These are phyloP conservation scores for Gambelia wislizenii DNA, from an alignment of 2,797 vertebrate genomes.

Conservation along the genomic window DNA sequence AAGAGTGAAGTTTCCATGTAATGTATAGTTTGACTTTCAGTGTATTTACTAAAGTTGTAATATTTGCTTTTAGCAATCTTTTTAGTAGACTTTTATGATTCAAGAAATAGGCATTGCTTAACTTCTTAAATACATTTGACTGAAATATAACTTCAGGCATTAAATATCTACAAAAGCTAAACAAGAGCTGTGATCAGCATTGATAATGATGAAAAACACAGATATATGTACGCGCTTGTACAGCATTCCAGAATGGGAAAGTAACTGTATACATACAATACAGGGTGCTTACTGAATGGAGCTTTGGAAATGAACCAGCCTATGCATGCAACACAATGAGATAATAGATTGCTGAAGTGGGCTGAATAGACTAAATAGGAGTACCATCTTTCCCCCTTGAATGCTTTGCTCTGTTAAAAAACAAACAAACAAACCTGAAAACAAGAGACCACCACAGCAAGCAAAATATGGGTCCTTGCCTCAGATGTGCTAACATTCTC, in stretches of 20 bases:
- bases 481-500: neutral
- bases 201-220: neutral
- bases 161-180: slow-evolving; percentile 38
- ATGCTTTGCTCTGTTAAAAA: neutral
- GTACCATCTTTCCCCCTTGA: neutral
- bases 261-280: neutral
- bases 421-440: neutral
- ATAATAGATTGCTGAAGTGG: neutral
- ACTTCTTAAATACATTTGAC: slow-evolving; percentile 27
- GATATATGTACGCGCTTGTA: too few relatives aligned
- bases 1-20: neutral
- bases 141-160: slow-evolving; percentile 23
- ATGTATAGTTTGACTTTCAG: neutral
- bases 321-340: neutral
- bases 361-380: neutral
- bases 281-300: too few relatives aligned
- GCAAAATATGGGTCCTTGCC: neutral
- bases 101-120: slow-evolving; percentile 11
- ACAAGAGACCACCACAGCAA: neutral
- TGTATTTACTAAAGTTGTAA: slow-evolving; percentile 40
- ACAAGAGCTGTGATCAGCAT: rapidly evolving
- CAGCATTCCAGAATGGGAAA: neutral
- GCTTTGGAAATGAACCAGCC: neutral
- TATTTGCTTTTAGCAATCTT: slow-evolving; percentile 35
- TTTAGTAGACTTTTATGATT: slow-evolving; percentile 21